phyloP scores from a whole-genome alignment of 2,113 vertebrate species.

The Macquaria australasica region DNA sequence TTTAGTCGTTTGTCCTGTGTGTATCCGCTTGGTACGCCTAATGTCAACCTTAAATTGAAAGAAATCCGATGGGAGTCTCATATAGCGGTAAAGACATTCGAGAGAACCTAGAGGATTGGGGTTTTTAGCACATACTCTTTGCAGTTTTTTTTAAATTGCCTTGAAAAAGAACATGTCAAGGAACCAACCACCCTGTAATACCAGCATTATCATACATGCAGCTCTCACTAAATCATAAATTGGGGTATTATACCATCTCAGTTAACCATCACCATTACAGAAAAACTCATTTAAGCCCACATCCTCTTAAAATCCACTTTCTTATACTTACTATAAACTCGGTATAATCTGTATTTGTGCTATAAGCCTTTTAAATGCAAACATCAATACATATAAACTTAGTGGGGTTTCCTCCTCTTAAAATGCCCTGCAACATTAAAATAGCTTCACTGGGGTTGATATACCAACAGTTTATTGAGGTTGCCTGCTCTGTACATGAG shows the following conservation, averaged over 20 bases:
- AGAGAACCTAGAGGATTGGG: background rate
- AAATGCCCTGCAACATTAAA: background rate
- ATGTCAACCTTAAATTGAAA: background rate
- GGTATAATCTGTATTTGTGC: background rate
- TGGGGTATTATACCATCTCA: background rate
- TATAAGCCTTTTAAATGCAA: background rate
- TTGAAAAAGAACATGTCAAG: background rate
- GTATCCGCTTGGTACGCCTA: accelerated
- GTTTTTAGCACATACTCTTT: background rate
- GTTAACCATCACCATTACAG: background rate
- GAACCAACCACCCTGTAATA: background rate
- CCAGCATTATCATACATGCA: background rate
- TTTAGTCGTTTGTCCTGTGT: accelerated
- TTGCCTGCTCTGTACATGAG: too few species aligned
- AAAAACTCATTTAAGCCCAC: background rate
- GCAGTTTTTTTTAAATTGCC: background rate
- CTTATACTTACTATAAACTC: background rate
- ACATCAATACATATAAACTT: background rate
- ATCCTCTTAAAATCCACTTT: background rate
- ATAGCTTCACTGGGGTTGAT: background rate
- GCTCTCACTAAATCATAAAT: background rate
- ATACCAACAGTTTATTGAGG: background rate
- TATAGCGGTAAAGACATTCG: accelerated
- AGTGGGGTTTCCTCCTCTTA: background rate
- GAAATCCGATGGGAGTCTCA: background rate